Conservation (phyloP, 2,797 vertebrate genomes). For the Thaleichthys pacificus region DNA sequence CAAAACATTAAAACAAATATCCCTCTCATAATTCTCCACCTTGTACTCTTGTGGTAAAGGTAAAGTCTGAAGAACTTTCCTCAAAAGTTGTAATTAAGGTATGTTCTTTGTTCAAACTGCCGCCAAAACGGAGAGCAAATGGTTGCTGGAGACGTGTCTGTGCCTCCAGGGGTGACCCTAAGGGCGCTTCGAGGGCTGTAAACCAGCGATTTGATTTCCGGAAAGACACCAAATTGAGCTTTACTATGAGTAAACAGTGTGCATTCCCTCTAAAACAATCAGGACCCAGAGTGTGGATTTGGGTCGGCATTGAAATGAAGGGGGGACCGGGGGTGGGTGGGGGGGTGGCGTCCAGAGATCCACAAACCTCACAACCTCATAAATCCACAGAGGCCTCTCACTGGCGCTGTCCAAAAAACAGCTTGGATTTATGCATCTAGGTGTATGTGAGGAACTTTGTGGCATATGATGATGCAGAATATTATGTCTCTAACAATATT, state of each 20-base stretch:
- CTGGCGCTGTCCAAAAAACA: constrained; percentile 27
- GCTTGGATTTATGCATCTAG: constrained; percentile 75
- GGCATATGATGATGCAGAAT: constrained; percentile 62
- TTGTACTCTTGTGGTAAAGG: too few relatives aligned
- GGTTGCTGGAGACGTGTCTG: neutral
- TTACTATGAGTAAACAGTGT: constrained; percentile 48
- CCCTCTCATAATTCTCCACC: too few relatives aligned
- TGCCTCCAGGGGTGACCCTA: neutral
- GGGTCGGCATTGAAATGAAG: constrained; percentile 42
- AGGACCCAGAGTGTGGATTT: constrained; percentile 16
- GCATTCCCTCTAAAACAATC: constrained; percentile 55
- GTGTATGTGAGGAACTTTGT: constrained; percentile 68
- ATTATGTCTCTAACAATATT: constrained; percentile 64
- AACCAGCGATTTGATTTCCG: neutral
- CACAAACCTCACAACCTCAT: constrained; percentile 74
- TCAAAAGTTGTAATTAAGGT: too few relatives aligned
- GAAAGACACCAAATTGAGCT: neutral
- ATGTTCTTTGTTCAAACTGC: too few relatives aligned
- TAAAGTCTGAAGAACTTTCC: too few relatives aligned
- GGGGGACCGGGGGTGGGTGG: neutral
- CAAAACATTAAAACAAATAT: too few relatives aligned
- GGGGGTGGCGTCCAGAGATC: constrained; percentile 62
- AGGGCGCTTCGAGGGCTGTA: neutral
- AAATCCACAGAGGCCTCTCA: constrained; percentile 61
- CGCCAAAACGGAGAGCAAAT: too few relatives aligned